Percentiles rank a stretch among this genome's conserved stretches.
These are phyloP conservation scores for Macropus fuliginosus DNA, from an alignment of 2,797 vertebrate species.

Conservation along the genomic window DNA sequence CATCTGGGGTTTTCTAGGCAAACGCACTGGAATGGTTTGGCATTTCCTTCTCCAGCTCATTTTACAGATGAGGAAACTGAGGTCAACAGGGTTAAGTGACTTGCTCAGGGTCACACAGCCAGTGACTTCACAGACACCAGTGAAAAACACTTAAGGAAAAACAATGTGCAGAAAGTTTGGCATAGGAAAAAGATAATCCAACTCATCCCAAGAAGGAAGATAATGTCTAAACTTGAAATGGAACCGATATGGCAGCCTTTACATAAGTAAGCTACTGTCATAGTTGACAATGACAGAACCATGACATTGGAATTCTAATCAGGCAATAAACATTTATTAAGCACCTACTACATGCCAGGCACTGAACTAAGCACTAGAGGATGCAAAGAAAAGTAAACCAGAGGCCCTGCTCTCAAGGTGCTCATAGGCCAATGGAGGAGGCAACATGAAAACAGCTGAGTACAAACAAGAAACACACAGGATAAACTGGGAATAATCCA, in stretches of 20 bases:
- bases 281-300: background rate
- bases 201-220: background rate
- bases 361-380: background rate
- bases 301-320: background rate
- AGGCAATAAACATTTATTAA: background rate
- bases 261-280: background rate
- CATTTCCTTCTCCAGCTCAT: background rate
- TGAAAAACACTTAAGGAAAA: background rate
- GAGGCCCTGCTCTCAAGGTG: background rate
- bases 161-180: background rate
- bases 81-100: background rate
- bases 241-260: background rate
- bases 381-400: background rate
- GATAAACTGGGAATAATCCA: background rate
- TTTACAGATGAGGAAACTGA: background rate
- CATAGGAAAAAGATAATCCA: background rate
- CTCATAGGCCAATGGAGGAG: background rate
- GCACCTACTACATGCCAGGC: background rate
- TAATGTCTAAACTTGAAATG: background rate
- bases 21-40: background rate
- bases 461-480: background rate
- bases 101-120: background rate
- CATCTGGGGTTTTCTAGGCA: background rate
- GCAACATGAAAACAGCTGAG: background rate
- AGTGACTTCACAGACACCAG: background rate